Evolutionary conservation across 2,797 vertebrate species (phyloP).

Genomic region (Pristis pectinata): DNA sequence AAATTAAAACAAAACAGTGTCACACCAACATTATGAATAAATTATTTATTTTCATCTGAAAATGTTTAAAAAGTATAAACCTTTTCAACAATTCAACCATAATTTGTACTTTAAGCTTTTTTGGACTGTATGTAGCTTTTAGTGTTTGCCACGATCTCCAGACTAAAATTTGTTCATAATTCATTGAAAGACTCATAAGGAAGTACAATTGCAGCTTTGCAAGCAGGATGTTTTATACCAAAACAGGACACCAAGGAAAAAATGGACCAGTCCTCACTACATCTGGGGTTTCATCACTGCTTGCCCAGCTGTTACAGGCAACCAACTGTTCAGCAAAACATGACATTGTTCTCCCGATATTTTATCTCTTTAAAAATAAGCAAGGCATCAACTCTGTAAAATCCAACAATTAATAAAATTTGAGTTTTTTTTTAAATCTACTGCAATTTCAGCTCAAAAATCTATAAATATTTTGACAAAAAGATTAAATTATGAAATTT

Average conservation of each 20-base stretch:
- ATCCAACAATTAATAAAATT: constrained; percentile 37
- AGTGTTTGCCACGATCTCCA: constrained; percentile 38
- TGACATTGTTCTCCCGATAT: constrained; percentile 36
- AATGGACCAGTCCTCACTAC: background rate
- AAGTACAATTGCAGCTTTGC: constrained; percentile 32
- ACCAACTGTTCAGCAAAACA: constrained; percentile 32
- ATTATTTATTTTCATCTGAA: constrained; percentile 63
- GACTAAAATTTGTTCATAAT: constrained; percentile 37
- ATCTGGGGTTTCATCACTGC: constrained; percentile 29
- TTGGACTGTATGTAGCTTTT: constrained; percentile 36
- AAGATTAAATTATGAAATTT: constrained; percentile 38
- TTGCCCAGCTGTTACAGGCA: constrained; percentile 31
- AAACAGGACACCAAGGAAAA: constrained; percentile 7
- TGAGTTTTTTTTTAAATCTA: constrained; percentile 32
- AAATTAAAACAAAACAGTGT: background rate
- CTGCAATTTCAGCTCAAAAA: constrained; percentile 38
- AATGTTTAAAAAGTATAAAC: constrained; percentile 64
- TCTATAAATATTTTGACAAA: constrained; percentile 38
- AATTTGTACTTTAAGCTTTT: constrained; percentile 55
- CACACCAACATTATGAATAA: constrained; percentile 55
- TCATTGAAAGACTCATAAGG: constrained; percentile 21
- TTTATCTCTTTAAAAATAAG: constrained; percentile 35
- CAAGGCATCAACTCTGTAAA: constrained; percentile 38
- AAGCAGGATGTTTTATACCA: constrained; percentile 37
- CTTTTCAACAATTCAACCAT: constrained; percentile 63